Base-by-base conservation (phyloP, 1,140 invertebrate species). In the Camponotus vicinus region DNA sequence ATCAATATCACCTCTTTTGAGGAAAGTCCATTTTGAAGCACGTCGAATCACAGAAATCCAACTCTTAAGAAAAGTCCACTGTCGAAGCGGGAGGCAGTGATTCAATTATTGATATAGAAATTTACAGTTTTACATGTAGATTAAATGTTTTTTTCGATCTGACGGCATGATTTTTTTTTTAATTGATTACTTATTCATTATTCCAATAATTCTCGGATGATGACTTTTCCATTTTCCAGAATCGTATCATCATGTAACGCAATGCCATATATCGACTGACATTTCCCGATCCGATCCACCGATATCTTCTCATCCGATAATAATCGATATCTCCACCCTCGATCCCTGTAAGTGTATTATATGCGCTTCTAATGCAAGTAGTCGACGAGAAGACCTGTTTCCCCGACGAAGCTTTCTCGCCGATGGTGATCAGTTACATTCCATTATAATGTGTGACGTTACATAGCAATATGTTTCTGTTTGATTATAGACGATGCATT, bases 391-490 rank as follows among this genome's bases (percentile, higher is more conserved):
- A 42, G 40, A 61, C 40, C 55, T 61, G 27, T 11, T 27, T 21
- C 27, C 27, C n/a, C 49, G 61, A 61, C 9, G 37, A 83, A 45
- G 40, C 52, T 59, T 45, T 27, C 69, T 73, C 79, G 69, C 42
- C 79, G 69, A 63, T 63, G 69, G 40, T 83, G 79, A 83, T 83
- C 69, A 73, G 69, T 83, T 52, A 83, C 79, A 83, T 83, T 83
- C 79, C 79, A 63, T 63, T 82, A 40, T 73, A 69, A 80, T 49
- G 52, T 80, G 40, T 73, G 79, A 3, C 79, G 69, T 83, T 83
- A 75, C 42, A 13, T 63, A 83, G 79, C 69, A 34, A 27, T 83
- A 34, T 83, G 69, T 75, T 75, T n/a, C 69, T 83, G 52, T 83
- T 83, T 83, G 64, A 80, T 70, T 55, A 78, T 78, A 69, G 64